Base-by-base conservation (phyloP, 2,113 vertebrate genomes). In the Fregata magnificens region DNA sequence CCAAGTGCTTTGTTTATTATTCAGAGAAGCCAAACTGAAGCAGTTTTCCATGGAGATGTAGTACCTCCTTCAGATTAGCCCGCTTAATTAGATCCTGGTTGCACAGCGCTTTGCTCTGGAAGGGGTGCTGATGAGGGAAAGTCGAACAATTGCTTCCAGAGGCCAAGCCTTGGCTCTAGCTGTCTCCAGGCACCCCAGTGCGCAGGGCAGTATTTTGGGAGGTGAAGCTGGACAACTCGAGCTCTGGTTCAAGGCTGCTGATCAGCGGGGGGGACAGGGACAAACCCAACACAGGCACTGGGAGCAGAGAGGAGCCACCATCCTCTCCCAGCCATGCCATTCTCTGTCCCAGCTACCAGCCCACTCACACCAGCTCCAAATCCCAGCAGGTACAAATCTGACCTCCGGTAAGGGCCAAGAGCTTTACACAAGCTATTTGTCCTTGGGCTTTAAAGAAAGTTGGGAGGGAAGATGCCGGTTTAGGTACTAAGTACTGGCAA, bases 1-100 rank as follows among this genome's bases (percentile, higher is more conserved):
- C 96, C 94, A 94, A 98, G 97, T 97, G 97, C 93, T 97, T 98
- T 98, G 97, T 98, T 98, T 97, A 93, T 97, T 97, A 95, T 95
- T 95, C 93, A 76, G 94, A 97, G 96, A 94, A 93, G 94, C 97
- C 92, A 94, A 93, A 93, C 90, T 95, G 95, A 95, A 97, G 93
- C 93, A 42, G 96, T 98, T 97, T 97, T 96, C 97, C 97, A 97
- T 97, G 97, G 97, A 97, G 97, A 97, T 97, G 96, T 86, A 96
- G 94, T 95, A 94, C 96, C 86, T 96, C 81, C 93, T 96, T 95
- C 95, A 95, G 93, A 92, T 96, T 86, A 93, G 50, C 71, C 76
- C 9, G 45, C 61, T 92, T 97, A 93, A 96, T 97, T 97, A 97
- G 96, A 84, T 74, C 93, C 92, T 84, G 86, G 88, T 36, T 56